A percentile compares a stretch with the other conserved stretches of the same genome.
Evolutionary conservation across 2,113 vertebrate species (phyloP).

Genomic region (Phocoena sinus): DNA sequence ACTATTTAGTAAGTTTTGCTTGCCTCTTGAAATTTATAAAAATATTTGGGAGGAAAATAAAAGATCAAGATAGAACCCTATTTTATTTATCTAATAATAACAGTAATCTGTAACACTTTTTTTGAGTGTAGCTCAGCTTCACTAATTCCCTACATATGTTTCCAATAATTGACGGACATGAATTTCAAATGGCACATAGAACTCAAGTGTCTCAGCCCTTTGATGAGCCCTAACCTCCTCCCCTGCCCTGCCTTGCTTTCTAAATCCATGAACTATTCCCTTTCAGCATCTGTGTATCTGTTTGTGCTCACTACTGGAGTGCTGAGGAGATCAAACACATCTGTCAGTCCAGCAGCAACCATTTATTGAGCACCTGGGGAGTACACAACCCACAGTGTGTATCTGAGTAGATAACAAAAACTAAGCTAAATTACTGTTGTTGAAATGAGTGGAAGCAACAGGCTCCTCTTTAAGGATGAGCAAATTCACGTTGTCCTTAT

Average conservation of each 20-base stretch:
- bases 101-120: not conserved
- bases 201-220: not conserved
- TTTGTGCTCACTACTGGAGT: not conserved
- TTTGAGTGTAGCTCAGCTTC: not conserved
- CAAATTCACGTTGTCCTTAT: slow-evolving; percentile 46
- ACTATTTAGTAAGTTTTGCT: not conserved
- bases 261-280: not conserved
- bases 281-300: slow-evolving; percentile 15
- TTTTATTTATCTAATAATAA: not conserved
- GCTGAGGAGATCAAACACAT: slow-evolving; percentile 39
- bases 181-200: not conserved
- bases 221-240: not conserved
- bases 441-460: slow-evolving; percentile 27
- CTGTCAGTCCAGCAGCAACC: not conserved
- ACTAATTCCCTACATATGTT: not conserved
- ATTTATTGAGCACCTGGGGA: slow-evolving; percentile 27
- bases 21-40: slow-evolving; percentile 23
- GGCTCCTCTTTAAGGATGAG: slow-evolving; percentile 38
- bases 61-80: not conserved
- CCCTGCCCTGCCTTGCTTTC: not conserved
- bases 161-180: not conserved
- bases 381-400: not conserved
- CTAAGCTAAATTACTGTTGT: not conserved
- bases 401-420: slow-evolving; percentile 39
- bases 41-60: not conserved